Base-by-base conservation (phyloP, 2,888 invertebrate genomes). In the Euzophera pinguis region DNA sequence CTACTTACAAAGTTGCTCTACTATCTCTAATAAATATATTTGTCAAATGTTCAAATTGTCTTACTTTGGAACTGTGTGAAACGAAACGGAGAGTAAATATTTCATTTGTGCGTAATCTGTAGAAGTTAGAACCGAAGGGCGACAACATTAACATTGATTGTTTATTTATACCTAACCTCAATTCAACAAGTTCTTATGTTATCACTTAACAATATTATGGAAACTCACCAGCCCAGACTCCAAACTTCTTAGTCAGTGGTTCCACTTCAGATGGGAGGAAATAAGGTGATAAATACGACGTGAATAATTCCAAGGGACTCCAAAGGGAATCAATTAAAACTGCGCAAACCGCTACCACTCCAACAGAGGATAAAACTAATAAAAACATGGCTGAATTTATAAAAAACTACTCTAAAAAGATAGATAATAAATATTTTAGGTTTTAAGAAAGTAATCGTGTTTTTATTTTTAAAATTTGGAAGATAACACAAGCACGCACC, bases 141-240 rank as follows among this genome's bases (percentile, higher is more conserved):
- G 39, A 37, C 17, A 48, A 37, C 48, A 48, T 27, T 47, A 47
- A 48, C 38, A 35, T 48, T 48, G 48, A 37, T 22, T 27, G 32
- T 29, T 3, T n/a, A 43, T 29, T 29, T 43, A 43, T 43, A 22
- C 22, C 22, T 22, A 43, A 43, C 43, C 43, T 43, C 34, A 47
- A 47, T 27, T 47, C 34, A 39, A 39, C 14, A 16, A 16, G 1
- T 13, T 16, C 16, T 16, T 39, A 16, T 16, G 39, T 16, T 39
- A 16, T 37, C 27, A 52, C 47, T 29, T 51, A 29, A 41, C 5
- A 50, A 57, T 12, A 27, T 5, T 43, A 5, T 22, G 12, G 5
- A 13, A 55, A 88, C 93, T 93, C 78, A 97, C 97, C 95, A 75
- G 97, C 97, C 97, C 97, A 97, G 57, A 93, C 90, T 67, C 97